Evolutionary conservation across 1,140 invertebrate species (phyloP).

Genomic region (Antheraea pernyi): DNA sequence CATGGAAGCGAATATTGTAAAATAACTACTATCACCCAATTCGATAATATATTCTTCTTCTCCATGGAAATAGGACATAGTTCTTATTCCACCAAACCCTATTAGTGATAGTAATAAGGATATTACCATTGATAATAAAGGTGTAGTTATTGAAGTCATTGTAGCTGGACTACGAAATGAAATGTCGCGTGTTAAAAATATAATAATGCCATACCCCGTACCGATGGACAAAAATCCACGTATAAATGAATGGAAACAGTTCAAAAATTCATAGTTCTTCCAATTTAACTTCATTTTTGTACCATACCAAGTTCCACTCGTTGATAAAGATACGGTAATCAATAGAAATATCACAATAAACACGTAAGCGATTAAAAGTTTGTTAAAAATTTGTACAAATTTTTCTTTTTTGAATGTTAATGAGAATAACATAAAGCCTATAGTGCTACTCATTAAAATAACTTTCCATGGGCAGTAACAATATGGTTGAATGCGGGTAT

Average conservation of each 20-base stretch:
- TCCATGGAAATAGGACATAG: constrained; percentile 62
- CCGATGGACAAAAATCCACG: constrained; percentile 52
- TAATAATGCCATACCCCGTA: constrained; percentile 53
- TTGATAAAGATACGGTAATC: constrained; percentile 55
- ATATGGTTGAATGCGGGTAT: constrained; percentile 32
- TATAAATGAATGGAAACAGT: constrained; percentile 36
- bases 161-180: constrained; percentile 61
- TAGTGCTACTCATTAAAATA: constrained; percentile 32
- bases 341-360: constrained; percentile 46
- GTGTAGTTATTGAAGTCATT: constrained; percentile 50
- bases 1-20: constrained; percentile 49
- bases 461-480: constrained; percentile 49
- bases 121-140: constrained; percentile 48
- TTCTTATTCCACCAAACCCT: constrained; percentile 57
- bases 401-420: constrained; percentile 54
- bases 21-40: constrained; percentile 46
- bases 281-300: constrained; percentile 43
- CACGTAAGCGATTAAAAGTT: constrained; percentile 43
- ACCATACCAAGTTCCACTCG: constrained; percentile 57
- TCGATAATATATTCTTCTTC: constrained; percentile 60
- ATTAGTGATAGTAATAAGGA: constrained; percentile 47
- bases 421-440: constrained; percentile 38
- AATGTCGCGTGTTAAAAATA: constrained; percentile 50
- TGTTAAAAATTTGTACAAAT: constrained; percentile 42
- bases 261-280: constrained; percentile 32